phyloP scores from a whole-genome alignment of 2,888 invertebrate species.

The Diogma glabrata region DNA sequence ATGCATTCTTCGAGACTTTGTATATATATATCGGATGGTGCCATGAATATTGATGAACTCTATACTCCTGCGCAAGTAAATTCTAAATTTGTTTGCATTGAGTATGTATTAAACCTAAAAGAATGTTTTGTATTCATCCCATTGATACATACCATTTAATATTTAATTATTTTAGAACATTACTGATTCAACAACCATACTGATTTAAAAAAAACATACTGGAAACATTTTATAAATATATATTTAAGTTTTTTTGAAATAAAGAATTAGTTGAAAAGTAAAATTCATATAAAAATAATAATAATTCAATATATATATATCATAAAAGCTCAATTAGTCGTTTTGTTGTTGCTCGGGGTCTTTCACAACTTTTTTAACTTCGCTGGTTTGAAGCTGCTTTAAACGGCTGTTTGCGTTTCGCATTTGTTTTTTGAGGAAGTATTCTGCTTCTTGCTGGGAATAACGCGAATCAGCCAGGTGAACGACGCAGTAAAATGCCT shows the following conservation, averaged over 20 bases:
- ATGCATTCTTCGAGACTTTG: not conserved
- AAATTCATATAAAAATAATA: no score
- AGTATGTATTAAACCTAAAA: not conserved
- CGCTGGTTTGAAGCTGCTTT: conserved; percentile 1
- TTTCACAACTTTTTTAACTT: not conserved
- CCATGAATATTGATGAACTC: not conserved
- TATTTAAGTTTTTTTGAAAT: no score
- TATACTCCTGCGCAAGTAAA: not conserved
- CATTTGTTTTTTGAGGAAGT: not conserved
- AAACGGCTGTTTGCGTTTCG: not conserved
- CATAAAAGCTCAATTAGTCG: not conserved
- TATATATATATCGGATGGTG: not conserved
- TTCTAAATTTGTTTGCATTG: not conserved
- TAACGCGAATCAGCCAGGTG: not conserved
- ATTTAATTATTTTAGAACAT: no score
- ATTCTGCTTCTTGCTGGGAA: not conserved
- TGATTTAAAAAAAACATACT: no score
- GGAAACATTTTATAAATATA: no score
- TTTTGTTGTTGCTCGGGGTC: not conserved
- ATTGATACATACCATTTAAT: no score
- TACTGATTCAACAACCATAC: no score
- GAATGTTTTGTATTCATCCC: not conserved
- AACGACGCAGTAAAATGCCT: not conserved
- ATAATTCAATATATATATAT: not conserved
- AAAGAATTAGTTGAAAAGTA: no score